Evolutionary conservation across 1,140 invertebrate genomes (phyloP), one percentile per base, ranked within the genome.

Genomic region (Dendrolimus kikuchii): DNA sequence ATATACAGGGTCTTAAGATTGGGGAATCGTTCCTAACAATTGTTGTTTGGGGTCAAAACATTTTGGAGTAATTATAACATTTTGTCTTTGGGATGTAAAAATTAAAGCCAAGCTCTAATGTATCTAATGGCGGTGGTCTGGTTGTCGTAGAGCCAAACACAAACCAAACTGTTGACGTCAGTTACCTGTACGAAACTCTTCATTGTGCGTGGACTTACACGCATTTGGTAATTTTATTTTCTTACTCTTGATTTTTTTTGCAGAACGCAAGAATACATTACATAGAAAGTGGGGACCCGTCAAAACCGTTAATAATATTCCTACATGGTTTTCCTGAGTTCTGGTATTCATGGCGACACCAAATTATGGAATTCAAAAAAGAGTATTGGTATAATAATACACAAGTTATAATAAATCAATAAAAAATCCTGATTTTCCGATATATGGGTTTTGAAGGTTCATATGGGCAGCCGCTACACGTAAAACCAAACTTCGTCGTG

Each of bases 261-360:
- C 74, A 92, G 91, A 83, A 89, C 49, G 77, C 91, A 38, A 90
- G 89, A 68, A 62, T 93, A 7, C 92, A 93, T 74, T 93, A 92
- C 64, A 91, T 93, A 4, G 91, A 92, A 60, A 89, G 87, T 49
- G 92, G 91, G 1, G 88, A 92, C 62, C 61, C 74, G 5, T 74
- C 73, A 4, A 92, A 92, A 57, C 91, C 91, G 5, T 73, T 93
- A 41, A 90, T 93, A 80, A 47, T 93, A 6, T 90, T 92, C 53
- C 42, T 93, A 5, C 92, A 93, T 62, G 92, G 92, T 5, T 93
- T 92, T 62, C 92, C 92, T 0, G 92, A 93, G 64, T 92, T 92
- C 63, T 93, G 92, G 92, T 93, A 90, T 66, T 91, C 89, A 4
- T 93, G 91, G 91, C 69, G 91, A 9, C 79, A 91, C 72, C 92